A percentile compares a stretch with the other conserved stretches of the same genome.
Conservation (phyloP, 2,797 vertebrate species). For the Capromys pilorides region DNA sequence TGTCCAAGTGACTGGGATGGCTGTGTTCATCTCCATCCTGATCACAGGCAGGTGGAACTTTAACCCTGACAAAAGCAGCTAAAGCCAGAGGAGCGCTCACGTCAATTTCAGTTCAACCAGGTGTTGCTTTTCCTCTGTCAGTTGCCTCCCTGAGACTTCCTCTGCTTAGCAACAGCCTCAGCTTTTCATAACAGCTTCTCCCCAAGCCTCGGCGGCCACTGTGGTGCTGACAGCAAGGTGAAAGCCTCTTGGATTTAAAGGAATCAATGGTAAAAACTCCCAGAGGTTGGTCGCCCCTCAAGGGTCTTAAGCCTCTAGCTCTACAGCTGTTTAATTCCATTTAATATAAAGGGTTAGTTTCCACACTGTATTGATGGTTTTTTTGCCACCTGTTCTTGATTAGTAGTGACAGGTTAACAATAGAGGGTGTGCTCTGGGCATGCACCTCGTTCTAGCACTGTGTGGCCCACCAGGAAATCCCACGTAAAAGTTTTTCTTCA, state of each 20-base stretch:
- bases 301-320: slow-evolving; percentile 26
- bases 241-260: slow-evolving; percentile 58
- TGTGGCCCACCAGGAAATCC: neutral
- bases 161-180: slow-evolving; percentile 72
- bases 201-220: slow-evolving; percentile 35
- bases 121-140: slow-evolving; percentile 65
- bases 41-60: slow-evolving; percentile 45
- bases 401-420: neutral
- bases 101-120: slow-evolving; percentile 77
- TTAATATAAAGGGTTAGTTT: neutral
- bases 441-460: too few species aligned
- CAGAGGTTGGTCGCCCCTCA: neutral
- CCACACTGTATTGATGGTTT: neutral
- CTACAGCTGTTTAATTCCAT: slow-evolving; percentile 12
- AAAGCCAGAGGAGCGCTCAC: slow-evolving; percentile 32
- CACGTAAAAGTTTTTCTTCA: neutral
- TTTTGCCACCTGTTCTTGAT: slow-evolving; percentile 13
- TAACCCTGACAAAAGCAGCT: slow-evolving; percentile 44
- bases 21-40: slow-evolving; percentile 9
- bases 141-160: slow-evolving; percentile 57
- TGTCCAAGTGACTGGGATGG: neutral
- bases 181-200: slow-evolving; percentile 62
- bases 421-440: neutral
- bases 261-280: slow-evolving; percentile 56
- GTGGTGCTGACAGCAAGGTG: neutral